Percentiles rank a stretch among this genome's conserved stretches.
phyloP scores from a whole-genome alignment of 2,888 invertebrate genomes.

The Xylota segnis region DNA sequence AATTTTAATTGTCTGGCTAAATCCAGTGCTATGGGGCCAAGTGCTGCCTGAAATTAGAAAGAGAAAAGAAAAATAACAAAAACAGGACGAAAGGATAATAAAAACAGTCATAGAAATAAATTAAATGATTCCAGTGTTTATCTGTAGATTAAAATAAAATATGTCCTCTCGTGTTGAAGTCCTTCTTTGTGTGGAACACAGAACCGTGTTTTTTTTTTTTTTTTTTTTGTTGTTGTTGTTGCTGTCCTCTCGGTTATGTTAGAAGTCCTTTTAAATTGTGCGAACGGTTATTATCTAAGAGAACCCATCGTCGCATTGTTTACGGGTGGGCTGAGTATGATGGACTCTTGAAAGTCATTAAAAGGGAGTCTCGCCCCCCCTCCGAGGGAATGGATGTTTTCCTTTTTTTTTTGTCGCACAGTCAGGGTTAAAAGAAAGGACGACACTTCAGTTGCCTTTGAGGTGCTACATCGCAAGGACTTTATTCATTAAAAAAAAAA shows the following conservation, averaged over 20 bases:
- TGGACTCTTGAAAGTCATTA: constrained; percentile 24
- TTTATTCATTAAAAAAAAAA: too few species aligned
- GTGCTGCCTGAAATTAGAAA: constrained; percentile 86
- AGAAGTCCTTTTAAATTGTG: constrained; percentile 9
- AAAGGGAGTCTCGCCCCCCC: constrained; percentile 1
- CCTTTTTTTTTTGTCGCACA: neutral
- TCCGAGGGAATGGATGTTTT: neutral
- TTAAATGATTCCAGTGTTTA: constrained; percentile 68
- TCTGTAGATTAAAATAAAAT: constrained; percentile 68
- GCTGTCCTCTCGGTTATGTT: neutral
- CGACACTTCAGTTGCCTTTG: too few species aligned
- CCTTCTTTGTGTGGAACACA: constrained; percentile 24
- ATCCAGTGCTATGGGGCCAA: constrained; percentile 88
- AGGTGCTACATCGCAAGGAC: too few species aligned
- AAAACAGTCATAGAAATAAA: constrained; percentile 67
- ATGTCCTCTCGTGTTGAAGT: constrained; percentile 59
- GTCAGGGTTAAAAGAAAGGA: neutral
- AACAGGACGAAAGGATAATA: constrained; percentile 49
- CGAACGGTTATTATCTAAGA: constrained; percentile 20
- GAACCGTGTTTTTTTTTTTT: neutral
- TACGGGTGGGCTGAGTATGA: neutral
- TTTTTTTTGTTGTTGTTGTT: constrained; percentile 11
- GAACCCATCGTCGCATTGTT: constrained; percentile 22
- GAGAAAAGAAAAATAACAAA: constrained; percentile 20
- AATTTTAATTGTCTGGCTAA: constrained; percentile 84